These are phyloP conservation scores for Spea multiplicata DNA, from an alignment of 2,113 vertebrate genomes.

Conservation along the genomic window DNA sequence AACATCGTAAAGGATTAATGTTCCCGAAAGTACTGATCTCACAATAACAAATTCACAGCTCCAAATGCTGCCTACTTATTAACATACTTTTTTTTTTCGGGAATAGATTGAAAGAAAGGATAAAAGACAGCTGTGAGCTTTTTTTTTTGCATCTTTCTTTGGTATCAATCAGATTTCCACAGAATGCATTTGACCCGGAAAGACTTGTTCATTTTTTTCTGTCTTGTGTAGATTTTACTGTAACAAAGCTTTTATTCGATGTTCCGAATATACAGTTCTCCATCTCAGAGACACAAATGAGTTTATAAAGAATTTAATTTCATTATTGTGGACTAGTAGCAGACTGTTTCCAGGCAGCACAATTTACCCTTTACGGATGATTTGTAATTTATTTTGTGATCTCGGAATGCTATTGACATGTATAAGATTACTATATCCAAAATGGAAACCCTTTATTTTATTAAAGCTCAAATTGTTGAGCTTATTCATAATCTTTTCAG, in stretches of 20 bases:
- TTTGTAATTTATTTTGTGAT: no score
- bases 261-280: background rate
- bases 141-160: background rate
- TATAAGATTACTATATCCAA: no score
- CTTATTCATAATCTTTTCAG: no score
- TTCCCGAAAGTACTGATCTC: background rate
- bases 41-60: background rate
- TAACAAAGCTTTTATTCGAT: background rate
- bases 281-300: background rate
- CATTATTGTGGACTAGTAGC: no score
- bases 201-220: background rate
- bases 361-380: no score
- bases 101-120: background rate
- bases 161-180: background rate
- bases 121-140: conserved; percentile 11
- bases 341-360: no score
- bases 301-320: background rate
- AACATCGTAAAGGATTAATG: conserved; percentile 3
- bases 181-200: background rate
- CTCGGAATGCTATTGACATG: no score
- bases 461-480: no score
- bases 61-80: background rate
- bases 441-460: no score
- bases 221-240: background rate
- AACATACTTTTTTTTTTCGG: conserved; percentile 16